Percentiles rank a stretch among this genome's conserved stretches.
phyloP scores from a whole-genome alignment of 92 coral and sea anemone species.

The Phenganax subtilis region DNA sequence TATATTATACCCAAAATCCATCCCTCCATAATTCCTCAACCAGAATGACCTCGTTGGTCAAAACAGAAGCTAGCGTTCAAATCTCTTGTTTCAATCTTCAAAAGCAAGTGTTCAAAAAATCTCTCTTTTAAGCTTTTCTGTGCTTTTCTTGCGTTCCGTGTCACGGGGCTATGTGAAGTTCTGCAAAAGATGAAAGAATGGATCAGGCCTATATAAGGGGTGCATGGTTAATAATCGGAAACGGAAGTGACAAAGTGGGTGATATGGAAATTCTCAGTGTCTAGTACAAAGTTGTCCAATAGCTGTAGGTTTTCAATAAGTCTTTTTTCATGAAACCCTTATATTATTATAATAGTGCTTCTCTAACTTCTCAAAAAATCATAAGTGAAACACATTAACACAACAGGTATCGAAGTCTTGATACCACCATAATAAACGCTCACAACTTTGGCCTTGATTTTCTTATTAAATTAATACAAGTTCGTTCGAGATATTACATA shows the following conservation, averaged over 20 bases:
- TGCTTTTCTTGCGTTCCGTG: too few relatives aligned
- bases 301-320: not conserved
- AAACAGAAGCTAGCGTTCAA: not conserved
- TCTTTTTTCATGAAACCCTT: not conserved
- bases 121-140: not conserved
- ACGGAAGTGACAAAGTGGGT: not conserved
- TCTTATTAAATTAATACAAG: too few relatives aligned
- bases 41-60: not conserved
- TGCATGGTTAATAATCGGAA: not conserved
- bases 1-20: not conserved
- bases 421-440: too few relatives aligned
- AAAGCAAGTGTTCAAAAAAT: not conserved
- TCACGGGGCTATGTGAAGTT: not conserved
- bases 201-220: not conserved
- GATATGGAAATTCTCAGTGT: not conserved
- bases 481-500: too few relatives aligned
- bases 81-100: too few relatives aligned
- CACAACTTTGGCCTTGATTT: too few relatives aligned
- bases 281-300: not conserved
- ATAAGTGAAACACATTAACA: too few relatives aligned
- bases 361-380: too few relatives aligned
- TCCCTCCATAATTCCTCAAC: not conserved
- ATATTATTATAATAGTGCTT: too few relatives aligned
- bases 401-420: too few relatives aligned
- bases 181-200: slow-evolving; percentile 1